Base-by-base conservation (phyloP, 1,140 invertebrate species). In the Lithobius niger region DNA sequence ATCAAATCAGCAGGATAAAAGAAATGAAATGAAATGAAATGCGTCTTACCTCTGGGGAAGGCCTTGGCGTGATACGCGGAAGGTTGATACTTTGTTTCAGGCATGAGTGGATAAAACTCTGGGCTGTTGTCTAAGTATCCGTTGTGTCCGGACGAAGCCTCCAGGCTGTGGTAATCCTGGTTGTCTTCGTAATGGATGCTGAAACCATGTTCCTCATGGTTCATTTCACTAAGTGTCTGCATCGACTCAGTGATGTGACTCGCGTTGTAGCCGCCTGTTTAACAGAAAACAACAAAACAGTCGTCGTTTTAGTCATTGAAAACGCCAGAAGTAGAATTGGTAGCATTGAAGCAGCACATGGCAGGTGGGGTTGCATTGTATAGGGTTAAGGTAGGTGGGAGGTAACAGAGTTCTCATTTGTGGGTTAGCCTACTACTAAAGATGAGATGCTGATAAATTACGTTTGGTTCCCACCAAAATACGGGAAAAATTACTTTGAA, bases 91-190 rank as follows among this genome's bases (percentile, higher is more conserved):
- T 72, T 71, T 42, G 65, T 62, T 51, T 73, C 71, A 19, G 62
- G 66, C 28, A 68, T 64, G 51, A 68, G 67, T 19, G 64, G 72
- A 63, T 90, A 88, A 62, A 87, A 86, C 62, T 88, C 84, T 43
- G 82, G 81, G 62, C 80, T 82, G 60, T 74, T 77, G 52, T 86
- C 84, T 21, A 65, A 67, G 60, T 67, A 71, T 56, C 55, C 60
- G 44, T 62, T 58, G 22, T 59, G 60, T 24, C 58, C 50, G 55
- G 61, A 63, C 4, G 62, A 52, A 47, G 56, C 61, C 40, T 81
- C 76, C 24, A 83, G 64, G 57, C 77, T 78, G 60, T 84, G 84
- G 66, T 86, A 86, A 45, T 88, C 84, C 51, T 79, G 69, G 4
- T 74, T 70, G 22, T 79, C 78, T 27, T 82, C 81, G 63, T 78